These are phyloP conservation scores for Adela reaumurella DNA, from an alignment of 2,888 invertebrate species.

Conservation along the genomic window DNA sequence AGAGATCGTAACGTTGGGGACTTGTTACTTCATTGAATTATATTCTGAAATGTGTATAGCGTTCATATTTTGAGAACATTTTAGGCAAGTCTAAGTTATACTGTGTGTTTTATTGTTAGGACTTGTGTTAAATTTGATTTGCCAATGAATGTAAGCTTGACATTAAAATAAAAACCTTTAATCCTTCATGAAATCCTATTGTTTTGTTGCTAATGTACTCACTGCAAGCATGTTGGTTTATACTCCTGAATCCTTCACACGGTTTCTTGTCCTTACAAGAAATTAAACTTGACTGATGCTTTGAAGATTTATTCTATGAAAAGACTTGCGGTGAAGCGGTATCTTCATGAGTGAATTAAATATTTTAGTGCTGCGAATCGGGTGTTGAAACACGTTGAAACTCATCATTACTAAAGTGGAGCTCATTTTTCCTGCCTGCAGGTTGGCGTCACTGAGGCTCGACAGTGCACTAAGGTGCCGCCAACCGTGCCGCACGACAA, in stretches of 20 bases:
- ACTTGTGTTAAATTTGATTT: neutral
- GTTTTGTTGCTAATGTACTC: too few species aligned
- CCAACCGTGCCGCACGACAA: constrained; percentile 42
- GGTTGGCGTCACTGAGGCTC: constrained; percentile 56
- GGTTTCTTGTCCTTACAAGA: too few species aligned
- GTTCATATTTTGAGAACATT: neutral
- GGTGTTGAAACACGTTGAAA: constrained; percentile 39
- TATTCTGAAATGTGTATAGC: too few species aligned
- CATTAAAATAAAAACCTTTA: constrained; percentile 9
- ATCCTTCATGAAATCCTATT: too few species aligned
- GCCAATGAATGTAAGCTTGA: constrained; percentile 1
- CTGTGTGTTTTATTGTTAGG: too few species aligned
- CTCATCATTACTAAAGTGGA: constrained; percentile 55
- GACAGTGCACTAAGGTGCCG: constrained; percentile 48
- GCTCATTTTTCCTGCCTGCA: constrained; percentile 58
- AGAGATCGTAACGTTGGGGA: too few species aligned
- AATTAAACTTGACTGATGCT: too few species aligned
- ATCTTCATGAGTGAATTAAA: too few species aligned
- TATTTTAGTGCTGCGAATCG: constrained; percentile 1
- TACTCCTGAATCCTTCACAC: too few species aligned
- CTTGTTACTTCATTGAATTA: too few species aligned
- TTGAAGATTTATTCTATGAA: neutral
- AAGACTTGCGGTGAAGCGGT: neutral
- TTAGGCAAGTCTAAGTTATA: neutral
- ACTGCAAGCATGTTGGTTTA: too few species aligned